Conservation (phyloP, 1,140 invertebrate species). For the Tetraneura akinire region DNA sequence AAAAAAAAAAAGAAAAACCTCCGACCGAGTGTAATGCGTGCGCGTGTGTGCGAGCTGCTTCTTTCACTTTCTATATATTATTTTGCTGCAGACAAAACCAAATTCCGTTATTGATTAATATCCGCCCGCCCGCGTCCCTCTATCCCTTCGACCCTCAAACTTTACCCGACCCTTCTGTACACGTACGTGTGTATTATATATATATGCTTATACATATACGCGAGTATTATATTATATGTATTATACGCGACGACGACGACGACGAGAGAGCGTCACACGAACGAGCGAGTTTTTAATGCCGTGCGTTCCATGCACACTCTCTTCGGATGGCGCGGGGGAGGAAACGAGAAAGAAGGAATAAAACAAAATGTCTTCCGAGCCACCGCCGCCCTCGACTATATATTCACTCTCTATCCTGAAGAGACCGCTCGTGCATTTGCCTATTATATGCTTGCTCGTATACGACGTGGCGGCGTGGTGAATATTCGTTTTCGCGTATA, state of each 20-base stretch:
- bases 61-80: conserved; percentile 51
- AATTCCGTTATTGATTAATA: conserved; percentile 52
- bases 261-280: conserved; percentile 47
- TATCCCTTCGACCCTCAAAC: neutral
- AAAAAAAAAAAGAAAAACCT: conserved; percentile 26
- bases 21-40: neutral
- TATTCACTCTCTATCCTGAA: neutral
- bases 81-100: conserved; percentile 50
- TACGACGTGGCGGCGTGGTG: neutral
- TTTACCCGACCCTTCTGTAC: neutral
- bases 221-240: neutral
- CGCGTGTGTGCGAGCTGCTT: conserved; percentile 22
- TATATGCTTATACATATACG: neutral
- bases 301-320: conserved; percentile 28
- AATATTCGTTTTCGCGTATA: neutral
- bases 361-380: conserved; percentile 49
- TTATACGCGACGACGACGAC: conserved; percentile 9
- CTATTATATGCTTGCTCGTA: neutral
- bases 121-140: conserved; percentile 22
- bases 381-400: neutral
- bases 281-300: conserved; percentile 49
- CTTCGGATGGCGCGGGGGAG: conserved; percentile 12
- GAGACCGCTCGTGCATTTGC: conserved; percentile 3
- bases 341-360: conserved; percentile 36
- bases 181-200: neutral